phyloP scores from a whole-genome alignment of 2,797 vertebrate species.

The Rhynchotus rufescens region DNA sequence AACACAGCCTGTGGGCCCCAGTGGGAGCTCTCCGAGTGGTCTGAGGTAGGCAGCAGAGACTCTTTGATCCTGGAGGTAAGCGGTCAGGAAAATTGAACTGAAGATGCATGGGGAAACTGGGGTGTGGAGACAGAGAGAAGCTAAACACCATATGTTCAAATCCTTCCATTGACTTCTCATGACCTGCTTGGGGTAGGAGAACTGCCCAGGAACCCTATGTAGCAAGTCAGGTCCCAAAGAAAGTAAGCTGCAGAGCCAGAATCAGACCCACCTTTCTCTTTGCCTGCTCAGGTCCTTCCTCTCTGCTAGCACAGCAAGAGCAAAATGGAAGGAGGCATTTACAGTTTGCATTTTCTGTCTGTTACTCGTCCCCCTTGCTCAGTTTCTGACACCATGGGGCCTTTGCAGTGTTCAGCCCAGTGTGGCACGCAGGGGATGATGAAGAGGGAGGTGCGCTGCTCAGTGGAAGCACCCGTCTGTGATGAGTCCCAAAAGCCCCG shows the following conservation, averaged over 20 bases:
- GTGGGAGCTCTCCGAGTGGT: slow-evolving; percentile 90
- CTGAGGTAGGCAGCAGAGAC: slow-evolving; percentile 78
- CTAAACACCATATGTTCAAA: background rate
- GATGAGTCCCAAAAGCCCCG: slow-evolving; percentile 82
- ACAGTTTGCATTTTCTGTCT: background rate
- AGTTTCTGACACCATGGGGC: accelerated
- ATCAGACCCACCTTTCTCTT: accelerated
- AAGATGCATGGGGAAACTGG: background rate
- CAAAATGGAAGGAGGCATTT: accelerated
- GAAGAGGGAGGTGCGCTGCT: slow-evolving; percentile 89
- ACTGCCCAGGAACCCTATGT: background rate
- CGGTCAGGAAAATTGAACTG: background rate
- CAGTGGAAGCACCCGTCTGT: slow-evolving; percentile 82
- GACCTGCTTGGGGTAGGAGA: background rate
- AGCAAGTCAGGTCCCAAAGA: background rate
- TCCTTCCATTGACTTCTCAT: background rate
- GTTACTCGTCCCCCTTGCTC: accelerated
- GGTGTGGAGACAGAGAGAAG: background rate
- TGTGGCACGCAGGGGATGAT: slow-evolving; percentile 82
- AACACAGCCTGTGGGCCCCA: slow-evolving; percentile 91
- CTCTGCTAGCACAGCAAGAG: background rate
- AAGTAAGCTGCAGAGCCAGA: background rate
- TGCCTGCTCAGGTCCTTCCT: background rate
- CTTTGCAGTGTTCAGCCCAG: slow-evolving; percentile 83
- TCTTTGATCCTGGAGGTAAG: background rate